Conservation (phyloP, 1,140 invertebrate genomes). For the Agrilus planipennis region DNA sequence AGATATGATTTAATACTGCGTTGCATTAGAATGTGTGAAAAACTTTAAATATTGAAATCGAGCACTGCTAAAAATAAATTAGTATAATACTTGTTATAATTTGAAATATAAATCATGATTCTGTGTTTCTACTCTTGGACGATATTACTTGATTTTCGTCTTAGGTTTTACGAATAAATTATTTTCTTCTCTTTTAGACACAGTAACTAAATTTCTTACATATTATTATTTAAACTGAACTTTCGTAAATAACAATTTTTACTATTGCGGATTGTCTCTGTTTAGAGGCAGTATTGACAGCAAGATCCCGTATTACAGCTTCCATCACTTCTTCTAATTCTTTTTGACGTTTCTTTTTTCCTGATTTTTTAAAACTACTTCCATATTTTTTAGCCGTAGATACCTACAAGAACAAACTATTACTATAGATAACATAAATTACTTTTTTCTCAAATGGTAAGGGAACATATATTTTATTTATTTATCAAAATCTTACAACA, state of each 20-base stretch:
- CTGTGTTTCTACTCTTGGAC: no score
- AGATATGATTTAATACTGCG: no score
- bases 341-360: conserved; percentile 32
- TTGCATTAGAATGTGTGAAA: no score
- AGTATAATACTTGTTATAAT: no score
- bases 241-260: conserved; percentile 78
- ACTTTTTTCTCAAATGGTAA: not conserved
- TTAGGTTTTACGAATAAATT: no score
- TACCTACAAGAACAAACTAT: conserved; percentile 29
- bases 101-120: no score
- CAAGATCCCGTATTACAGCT: conserved; percentile 57
- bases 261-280: conserved; percentile 50
- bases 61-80: no score
- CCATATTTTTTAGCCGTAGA: conserved; percentile 37
- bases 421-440: not conserved
- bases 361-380: conserved; percentile 22
- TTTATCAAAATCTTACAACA: conserved; percentile 38
- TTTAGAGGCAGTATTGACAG: conserved; percentile 40
- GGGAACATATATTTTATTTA: conserved; percentile 1
- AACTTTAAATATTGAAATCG: no score
- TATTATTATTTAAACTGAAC: conserved; percentile 62
- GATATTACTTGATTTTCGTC: no score
- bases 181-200: no score
- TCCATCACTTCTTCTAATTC: conserved; percentile 61
- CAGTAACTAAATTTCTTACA: no score